Percentiles rank a stretch among this genome's conserved stretches.
Evolutionary conservation across 2,113 vertebrate genomes (phyloP).

Genomic region (Pogona vitticeps): DNA sequence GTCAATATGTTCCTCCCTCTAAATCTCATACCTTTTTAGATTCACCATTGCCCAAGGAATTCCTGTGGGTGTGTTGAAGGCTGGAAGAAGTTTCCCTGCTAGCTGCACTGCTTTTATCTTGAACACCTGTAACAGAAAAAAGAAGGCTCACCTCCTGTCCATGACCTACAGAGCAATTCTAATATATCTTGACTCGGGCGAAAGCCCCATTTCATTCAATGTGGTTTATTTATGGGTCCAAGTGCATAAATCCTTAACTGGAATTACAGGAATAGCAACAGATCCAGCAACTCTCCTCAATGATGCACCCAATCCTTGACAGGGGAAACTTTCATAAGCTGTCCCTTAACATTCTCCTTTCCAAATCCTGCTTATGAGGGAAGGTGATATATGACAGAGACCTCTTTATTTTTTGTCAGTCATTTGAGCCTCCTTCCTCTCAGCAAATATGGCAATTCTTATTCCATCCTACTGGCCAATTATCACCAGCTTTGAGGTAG

Average conservation of each 20-base stretch:
- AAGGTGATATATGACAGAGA: background rate
- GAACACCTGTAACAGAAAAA: conserved; percentile 83
- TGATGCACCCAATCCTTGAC: background rate
- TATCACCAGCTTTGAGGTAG: background rate
- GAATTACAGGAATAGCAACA: background rate
- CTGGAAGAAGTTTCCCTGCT: conserved; percentile 96
- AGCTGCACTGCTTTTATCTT: conserved; percentile 96
- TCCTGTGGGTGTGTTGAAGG: conserved; percentile 97
- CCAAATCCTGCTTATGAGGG: background rate
- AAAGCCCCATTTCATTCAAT: background rate
- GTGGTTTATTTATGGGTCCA: background rate
- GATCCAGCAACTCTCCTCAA: background rate
- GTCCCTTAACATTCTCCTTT: background rate
- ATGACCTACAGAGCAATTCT: conserved; percentile 38
- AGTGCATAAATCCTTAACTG: background rate
- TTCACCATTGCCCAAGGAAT: conserved; percentile 99
- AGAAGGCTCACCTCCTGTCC: conserved; percentile 58
- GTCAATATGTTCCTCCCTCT: background rate
- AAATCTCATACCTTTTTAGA: conserved; percentile 89
- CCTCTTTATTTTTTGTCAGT: background rate
- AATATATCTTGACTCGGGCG: background rate
- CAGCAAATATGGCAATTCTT: no score
- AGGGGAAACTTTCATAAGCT: background rate
- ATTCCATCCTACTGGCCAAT: no score
- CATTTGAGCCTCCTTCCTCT: background rate